These are phyloP conservation scores for Drosophila conformis DNA, from an alignment of 2,888 invertebrate species.

Conservation along the genomic window DNA sequence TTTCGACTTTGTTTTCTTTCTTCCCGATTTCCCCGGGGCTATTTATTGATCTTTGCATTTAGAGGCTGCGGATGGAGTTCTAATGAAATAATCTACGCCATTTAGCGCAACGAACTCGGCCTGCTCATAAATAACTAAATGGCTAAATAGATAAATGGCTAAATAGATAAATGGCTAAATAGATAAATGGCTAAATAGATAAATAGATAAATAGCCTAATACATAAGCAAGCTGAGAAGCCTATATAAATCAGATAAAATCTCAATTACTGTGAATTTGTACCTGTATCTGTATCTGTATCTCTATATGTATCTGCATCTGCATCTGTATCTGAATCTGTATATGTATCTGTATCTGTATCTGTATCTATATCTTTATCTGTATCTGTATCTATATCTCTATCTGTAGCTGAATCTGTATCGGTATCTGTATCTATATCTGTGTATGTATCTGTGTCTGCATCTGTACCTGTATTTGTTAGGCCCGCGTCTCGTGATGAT, in stretches of 20 bases:
- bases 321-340: background rate
- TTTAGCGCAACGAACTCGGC: conserved; percentile 28
- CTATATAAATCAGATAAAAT: conserved; percentile 35
- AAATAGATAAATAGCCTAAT: background rate
- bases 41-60: conserved; percentile 56
- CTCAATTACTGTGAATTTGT: conserved; percentile 31
- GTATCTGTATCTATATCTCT: background rate
- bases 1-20: background rate
- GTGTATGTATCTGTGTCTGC: background rate
- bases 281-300: background rate
- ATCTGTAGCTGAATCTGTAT: background rate
- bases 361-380: conserved; percentile 10
- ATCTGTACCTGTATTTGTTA: no score
- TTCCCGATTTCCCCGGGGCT: background rate
- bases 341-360: conserved; percentile 2
- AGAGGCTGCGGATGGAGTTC: conserved; percentile 45
- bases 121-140: conserved; percentile 33
- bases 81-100: conserved; percentile 53
- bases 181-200: background rate
- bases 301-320: background rate
- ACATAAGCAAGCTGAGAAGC: background rate
- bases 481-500: background rate
- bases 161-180: background rate
- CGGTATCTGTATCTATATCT: background rate
- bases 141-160: background rate